phyloP scores from a whole-genome alignment of 2,888 invertebrate genomes.

The Rutpela maculata region DNA sequence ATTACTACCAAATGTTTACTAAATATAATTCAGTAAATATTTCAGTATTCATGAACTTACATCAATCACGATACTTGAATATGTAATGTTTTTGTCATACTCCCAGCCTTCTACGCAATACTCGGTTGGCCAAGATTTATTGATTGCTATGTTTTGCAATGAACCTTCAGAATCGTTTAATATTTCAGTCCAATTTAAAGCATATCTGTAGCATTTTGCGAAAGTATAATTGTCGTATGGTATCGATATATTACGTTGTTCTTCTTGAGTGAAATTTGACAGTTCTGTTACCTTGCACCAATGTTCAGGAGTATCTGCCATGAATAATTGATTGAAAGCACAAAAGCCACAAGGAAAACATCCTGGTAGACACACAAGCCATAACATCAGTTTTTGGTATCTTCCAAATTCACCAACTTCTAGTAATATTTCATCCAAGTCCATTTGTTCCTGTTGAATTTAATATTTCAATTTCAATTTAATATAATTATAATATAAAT shows the following conservation, averaged over 20 bases:
- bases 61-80: conserved; percentile 90
- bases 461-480: too few relatives aligned
- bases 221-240: conserved; percentile 78
- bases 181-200: conserved; percentile 82
- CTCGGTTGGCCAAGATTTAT: conserved; percentile 80
- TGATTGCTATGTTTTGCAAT: conserved; percentile 69
- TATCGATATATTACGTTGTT: conserved; percentile 81
- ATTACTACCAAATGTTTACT: too few relatives aligned
- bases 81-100: conserved; percentile 82
- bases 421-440: conserved; percentile 89
- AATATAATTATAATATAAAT: too few relatives aligned
- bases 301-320: conserved; percentile 90
- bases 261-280: conserved; percentile 76
- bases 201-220: conserved; percentile 82
- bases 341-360: conserved; percentile 94
- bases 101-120: conserved; percentile 87
- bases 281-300: conserved; percentile 89
- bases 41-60: conserved; percentile 74
- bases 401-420: conserved; percentile 92
- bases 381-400: conserved; percentile 90
- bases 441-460: conserved; percentile 74
- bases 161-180: conserved; percentile 68
- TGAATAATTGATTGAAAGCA: conserved; percentile 95
- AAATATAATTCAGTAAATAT: too few relatives aligned
- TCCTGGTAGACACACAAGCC: conserved; percentile 91